Conservation (phyloP, 2,113 vertebrate species). For the Chroicocephalus ridibundus region DNA sequence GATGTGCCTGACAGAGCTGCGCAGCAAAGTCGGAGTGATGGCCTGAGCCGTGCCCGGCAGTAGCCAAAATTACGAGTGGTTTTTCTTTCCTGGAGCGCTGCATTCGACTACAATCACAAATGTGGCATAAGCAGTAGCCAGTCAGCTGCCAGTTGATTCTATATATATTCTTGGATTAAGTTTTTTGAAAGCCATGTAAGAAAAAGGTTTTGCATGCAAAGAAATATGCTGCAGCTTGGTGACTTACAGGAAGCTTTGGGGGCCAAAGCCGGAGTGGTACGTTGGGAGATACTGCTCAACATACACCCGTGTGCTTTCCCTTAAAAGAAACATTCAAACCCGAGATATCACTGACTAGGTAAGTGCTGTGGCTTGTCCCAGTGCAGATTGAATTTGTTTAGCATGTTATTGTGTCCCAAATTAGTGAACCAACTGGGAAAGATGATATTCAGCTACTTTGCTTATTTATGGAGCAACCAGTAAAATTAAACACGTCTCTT, state of each 20-base stretch:
- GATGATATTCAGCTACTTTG: background rate
- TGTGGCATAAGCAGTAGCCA: background rate
- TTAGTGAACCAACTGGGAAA: background rate
- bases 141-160: slow-evolving; percentile 47
- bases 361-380: background rate
- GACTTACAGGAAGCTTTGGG: background rate
- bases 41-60: slow-evolving; percentile 7
- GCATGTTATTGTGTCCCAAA: background rate
- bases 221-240: background rate
- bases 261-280: background rate
- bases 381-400: background rate
- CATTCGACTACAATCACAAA: slow-evolving; percentile 5
- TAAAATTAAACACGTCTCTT: background rate
- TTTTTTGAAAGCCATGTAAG: slow-evolving; percentile 28
- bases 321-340: background rate
- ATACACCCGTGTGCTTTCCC: rapidly evolving
- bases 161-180: slow-evolving; percentile 4
- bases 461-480: background rate
- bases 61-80: slow-evolving; percentile 1
- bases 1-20: slow-evolving; percentile 46
- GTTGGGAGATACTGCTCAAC: background rate
- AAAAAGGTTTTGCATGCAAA: slow-evolving; percentile 2
- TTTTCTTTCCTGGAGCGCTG: slow-evolving; percentile 12
- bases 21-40: slow-evolving; percentile 8
- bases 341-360: background rate